A percentile compares a stretch with the other conserved stretches of the same genome.
Conservation (phyloP, 2,888 invertebrate species). For the Bellardia bayeri region DNA sequence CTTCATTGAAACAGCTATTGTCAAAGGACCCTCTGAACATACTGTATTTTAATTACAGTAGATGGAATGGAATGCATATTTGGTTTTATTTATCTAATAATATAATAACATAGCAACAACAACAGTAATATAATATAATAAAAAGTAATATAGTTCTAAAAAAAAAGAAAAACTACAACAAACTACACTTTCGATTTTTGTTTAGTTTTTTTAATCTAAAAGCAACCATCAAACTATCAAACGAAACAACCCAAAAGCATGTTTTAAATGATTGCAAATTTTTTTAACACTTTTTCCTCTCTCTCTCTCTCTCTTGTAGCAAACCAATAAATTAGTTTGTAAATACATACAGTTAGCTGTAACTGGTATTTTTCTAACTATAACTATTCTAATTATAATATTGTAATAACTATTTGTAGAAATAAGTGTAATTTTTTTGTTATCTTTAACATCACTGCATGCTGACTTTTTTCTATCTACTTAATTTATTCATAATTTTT, state of each 20-base stretch:
- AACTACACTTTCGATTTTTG: conserved; percentile 41
- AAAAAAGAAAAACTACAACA: neutral
- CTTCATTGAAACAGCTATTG: no score
- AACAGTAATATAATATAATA: neutral
- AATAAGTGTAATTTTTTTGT: neutral
- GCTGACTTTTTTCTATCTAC: neutral
- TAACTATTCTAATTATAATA: neutral
- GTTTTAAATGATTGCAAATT: conserved; percentile 58
- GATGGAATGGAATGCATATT: conserved; percentile 63
- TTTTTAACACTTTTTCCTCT: conserved; percentile 34
- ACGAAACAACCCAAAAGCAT: conserved; percentile 36
- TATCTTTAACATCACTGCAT: conserved; percentile 33
- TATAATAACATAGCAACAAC: conserved; percentile 19
- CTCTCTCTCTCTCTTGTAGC: neutral
- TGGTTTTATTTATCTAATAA: conserved; percentile 30
- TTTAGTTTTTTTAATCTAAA: conserved; percentile 30
- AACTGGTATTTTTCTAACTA: neutral
- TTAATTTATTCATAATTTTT: conserved; percentile 6
- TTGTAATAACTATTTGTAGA: neutral
- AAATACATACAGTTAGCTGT: conserved; percentile 2
- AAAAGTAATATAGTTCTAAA: conserved; percentile 1
- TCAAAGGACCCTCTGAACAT: neutral
- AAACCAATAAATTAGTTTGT: conserved; percentile 40
- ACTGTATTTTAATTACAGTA: conserved; percentile 39
- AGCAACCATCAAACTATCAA: conserved; percentile 26